A percentile compares a stretch with the other conserved stretches of the same genome.
Conservation (phyloP, 2,888 invertebrate species). For the Aleiodes leptofemur region DNA sequence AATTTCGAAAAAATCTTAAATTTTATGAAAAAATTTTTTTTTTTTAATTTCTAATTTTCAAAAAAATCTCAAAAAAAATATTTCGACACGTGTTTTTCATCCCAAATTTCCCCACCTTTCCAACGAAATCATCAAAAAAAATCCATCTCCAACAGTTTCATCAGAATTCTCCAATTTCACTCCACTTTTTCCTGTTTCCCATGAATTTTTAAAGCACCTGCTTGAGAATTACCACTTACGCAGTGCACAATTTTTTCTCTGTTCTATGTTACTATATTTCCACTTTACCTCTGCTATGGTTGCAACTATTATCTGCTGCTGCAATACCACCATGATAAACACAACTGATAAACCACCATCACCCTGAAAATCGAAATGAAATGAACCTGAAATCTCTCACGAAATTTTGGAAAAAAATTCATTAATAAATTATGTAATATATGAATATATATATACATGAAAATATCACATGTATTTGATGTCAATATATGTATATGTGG, state of each 20-base stretch:
- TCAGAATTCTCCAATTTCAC: not conserved
- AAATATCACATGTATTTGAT: slow-evolving; percentile 39
- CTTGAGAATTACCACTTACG: slow-evolving; percentile 74
- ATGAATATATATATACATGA: slow-evolving; percentile 56
- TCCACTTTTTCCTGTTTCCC: not conserved
- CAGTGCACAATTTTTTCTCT: slow-evolving; percentile 72
- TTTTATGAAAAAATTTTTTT: no score
- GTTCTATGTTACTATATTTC: slow-evolving; percentile 75
- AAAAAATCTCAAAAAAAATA: not conserved
- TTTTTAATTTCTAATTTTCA: not conserved
- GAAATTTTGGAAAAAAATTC: slow-evolving; percentile 1
- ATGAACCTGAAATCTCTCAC: slow-evolving; percentile 46
- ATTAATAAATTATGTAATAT: slow-evolving; percentile 20
- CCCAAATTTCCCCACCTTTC: no score
- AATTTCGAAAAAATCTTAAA: no score
- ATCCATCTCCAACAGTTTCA: no score
- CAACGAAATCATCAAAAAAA: no score
- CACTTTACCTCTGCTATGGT: slow-evolving; percentile 66
- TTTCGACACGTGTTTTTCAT: no score
- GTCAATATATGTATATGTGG: no score
- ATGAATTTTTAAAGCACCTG: slow-evolving; percentile 57
- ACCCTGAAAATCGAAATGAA: slow-evolving; percentile 47
- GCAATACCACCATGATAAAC: slow-evolving; percentile 56
- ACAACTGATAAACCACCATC: slow-evolving; percentile 60
- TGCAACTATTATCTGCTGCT: slow-evolving; percentile 54